phyloP scores from a whole-genome alignment of 1,140 invertebrate species.

The Tachypleus tridentatus region DNA sequence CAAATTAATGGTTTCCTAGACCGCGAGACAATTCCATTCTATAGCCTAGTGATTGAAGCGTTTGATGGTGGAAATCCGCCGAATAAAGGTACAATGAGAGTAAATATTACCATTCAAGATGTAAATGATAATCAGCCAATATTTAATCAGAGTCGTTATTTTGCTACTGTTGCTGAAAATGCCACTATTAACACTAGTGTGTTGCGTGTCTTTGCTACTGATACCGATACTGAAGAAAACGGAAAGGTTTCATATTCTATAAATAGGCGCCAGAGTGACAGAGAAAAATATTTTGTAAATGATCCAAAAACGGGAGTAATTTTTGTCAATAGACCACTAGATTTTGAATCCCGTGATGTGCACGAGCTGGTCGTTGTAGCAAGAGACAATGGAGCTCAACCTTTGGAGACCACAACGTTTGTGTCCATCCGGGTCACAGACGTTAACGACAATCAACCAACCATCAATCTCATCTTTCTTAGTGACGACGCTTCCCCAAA shows the following conservation, averaged over 20 bases:
- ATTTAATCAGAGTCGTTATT: slow-evolving; percentile 55
- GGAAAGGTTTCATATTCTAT: slow-evolving; percentile 68
- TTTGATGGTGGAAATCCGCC: slow-evolving; percentile 67
- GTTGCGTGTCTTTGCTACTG: slow-evolving; percentile 61
- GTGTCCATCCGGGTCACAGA: slow-evolving; percentile 72
- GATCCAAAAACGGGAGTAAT: slow-evolving; percentile 69
- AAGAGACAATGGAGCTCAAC: slow-evolving; percentile 68
- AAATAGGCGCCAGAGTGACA: slow-evolving; percentile 37
- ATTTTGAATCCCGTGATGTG: slow-evolving; percentile 69
- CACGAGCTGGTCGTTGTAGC: slow-evolving; percentile 79
- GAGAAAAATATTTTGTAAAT: slow-evolving; percentile 53
- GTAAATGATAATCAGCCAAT: slow-evolving; percentile 81
- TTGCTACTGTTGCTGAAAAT: slow-evolving; percentile 71
- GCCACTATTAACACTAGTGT: slow-evolving; percentile 64
- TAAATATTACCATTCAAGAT: slow-evolving; percentile 77
- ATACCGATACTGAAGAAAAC: slow-evolving; percentile 76
- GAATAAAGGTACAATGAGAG: slow-evolving; percentile 49
- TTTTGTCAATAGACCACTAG: slow-evolving; percentile 63
- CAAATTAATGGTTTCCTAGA: slow-evolving; percentile 64
- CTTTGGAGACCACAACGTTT: slow-evolving; percentile 66
- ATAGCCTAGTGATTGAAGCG: slow-evolving; percentile 88
- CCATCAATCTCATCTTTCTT: slow-evolving; percentile 86
- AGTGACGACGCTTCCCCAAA: slow-evolving; percentile 76
- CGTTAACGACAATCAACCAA: slow-evolving; percentile 85
- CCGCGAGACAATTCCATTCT: slow-evolving; percentile 70